phyloP scores from a whole-genome alignment of 23 tunicate genomes.

The Ciona savignyi region DNA sequence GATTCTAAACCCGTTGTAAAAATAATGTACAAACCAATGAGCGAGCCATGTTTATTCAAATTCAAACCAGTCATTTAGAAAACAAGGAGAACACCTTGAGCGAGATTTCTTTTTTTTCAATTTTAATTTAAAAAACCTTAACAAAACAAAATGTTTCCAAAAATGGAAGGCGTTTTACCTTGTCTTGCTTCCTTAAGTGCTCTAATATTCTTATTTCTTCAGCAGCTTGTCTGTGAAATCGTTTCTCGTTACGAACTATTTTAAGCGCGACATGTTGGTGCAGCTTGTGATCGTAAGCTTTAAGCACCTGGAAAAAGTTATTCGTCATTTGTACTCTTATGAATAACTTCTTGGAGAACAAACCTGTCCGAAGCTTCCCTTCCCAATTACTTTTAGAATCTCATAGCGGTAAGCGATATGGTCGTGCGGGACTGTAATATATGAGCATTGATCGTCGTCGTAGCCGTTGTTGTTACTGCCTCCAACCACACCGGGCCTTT shows the following conservation, averaged over 20 bases:
- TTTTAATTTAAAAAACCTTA: too few species aligned
- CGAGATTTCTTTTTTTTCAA: too few species aligned
- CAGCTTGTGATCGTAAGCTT: constrained; percentile 92
- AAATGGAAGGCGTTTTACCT: too few species aligned
- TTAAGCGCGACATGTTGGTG: constrained; percentile 92
- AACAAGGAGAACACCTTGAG: too few species aligned
- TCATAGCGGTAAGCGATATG: constrained; percentile 96
- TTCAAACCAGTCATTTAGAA: too few species aligned
- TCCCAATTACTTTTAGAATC: constrained; percentile 83
- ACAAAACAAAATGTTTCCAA: too few species aligned
- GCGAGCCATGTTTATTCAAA: too few species aligned
- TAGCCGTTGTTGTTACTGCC: constrained; percentile 86
- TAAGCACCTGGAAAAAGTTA: constrained; percentile 45
- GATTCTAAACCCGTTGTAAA: too few species aligned
- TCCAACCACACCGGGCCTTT: constrained; percentile 78
- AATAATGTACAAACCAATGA: too few species aligned
- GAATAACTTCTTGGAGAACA: too few species aligned
- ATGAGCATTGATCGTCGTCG: constrained; percentile 94
- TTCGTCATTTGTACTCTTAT: too few species aligned
- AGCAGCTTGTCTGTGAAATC: constrained; percentile 96
- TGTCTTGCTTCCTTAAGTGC: constrained; percentile 86
- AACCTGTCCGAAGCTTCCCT: constrained; percentile 95
- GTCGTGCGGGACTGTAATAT: constrained; percentile 93
- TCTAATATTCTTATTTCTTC: constrained; percentile 92
- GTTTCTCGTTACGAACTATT: constrained; percentile 93